These are phyloP conservation scores for Branchellion lobata DNA, from an alignment of 2,888 invertebrate genomes.

Conservation along the genomic window DNA sequence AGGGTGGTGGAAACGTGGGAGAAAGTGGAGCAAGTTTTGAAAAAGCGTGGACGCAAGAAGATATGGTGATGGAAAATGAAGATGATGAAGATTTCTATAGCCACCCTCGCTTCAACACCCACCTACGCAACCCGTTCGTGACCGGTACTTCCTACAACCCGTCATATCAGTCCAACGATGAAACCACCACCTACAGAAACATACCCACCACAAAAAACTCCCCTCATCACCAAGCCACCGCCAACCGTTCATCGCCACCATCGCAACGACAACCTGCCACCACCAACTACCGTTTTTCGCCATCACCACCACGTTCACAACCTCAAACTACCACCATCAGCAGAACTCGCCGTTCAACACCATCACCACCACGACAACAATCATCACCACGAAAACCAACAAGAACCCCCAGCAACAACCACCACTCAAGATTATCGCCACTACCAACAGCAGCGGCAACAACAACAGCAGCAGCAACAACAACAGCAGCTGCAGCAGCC, in stretches of 20 bases:
- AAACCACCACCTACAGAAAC: too few species aligned
- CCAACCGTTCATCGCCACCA: neutral
- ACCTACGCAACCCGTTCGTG: neutral
- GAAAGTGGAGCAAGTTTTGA: too few species aligned
- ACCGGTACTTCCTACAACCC: neutral
- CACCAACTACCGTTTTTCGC: too few species aligned
- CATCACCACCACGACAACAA: too few species aligned
- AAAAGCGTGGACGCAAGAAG: constrained; percentile 37
- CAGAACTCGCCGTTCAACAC: neutral
- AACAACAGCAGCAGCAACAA: too few species aligned
- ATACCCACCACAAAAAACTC: too few species aligned
- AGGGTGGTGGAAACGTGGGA: too few species aligned
- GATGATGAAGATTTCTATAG: neutral
- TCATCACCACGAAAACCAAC: too few species aligned
- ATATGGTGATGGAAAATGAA: neutral
- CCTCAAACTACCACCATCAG: constrained; percentile 56
- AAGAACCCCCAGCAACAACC: too few species aligned
- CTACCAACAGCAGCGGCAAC: neutral
- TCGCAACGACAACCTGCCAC: neutral
- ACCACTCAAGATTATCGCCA: constrained; percentile 51
- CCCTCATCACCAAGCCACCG: too few species aligned
- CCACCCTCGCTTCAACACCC: neutral
- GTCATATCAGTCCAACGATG: too few species aligned
- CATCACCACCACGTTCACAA: too few species aligned
- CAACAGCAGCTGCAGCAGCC: neutral